These are phyloP conservation scores for Hucho hucho DNA, from an alignment of 2,113 vertebrate species.

Conservation along the genomic window DNA sequence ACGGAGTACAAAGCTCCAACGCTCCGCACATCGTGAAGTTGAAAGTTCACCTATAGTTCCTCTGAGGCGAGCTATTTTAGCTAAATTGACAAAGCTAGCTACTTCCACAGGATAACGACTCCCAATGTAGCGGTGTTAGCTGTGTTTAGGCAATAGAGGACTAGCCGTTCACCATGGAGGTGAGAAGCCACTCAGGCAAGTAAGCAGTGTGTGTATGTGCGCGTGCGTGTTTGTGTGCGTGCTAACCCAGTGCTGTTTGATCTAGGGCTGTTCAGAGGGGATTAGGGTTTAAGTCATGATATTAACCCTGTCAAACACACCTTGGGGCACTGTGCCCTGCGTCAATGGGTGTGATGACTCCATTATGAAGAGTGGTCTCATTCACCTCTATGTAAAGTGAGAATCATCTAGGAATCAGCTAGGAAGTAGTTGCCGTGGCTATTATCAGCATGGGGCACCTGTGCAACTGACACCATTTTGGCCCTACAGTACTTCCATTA, in stretches of 20 bases:
- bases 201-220: neutral
- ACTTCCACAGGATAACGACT: neutral
- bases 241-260: neutral
- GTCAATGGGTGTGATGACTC: neutral
- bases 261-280: neutral
- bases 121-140: too few relatives aligned
- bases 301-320: neutral
- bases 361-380: neutral
- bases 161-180: too few relatives aligned
- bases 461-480: neutral
- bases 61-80: conserved; percentile 1
- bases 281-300: neutral
- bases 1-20: conserved; percentile 11
- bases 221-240: neutral
- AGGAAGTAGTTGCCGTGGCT: neutral
- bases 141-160: too few relatives aligned
- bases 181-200: too few relatives aligned
- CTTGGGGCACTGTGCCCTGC: neutral
- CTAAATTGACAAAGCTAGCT: neutral
- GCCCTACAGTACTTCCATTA: too few relatives aligned
- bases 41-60: conserved; percentile 27
- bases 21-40: neutral
- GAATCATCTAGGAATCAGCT: neutral
- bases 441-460: neutral
- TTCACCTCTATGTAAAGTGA: neutral